These are phyloP conservation scores for Passer domesticus DNA, from an alignment of 2,113 vertebrate genomes.

Conservation along the genomic window DNA sequence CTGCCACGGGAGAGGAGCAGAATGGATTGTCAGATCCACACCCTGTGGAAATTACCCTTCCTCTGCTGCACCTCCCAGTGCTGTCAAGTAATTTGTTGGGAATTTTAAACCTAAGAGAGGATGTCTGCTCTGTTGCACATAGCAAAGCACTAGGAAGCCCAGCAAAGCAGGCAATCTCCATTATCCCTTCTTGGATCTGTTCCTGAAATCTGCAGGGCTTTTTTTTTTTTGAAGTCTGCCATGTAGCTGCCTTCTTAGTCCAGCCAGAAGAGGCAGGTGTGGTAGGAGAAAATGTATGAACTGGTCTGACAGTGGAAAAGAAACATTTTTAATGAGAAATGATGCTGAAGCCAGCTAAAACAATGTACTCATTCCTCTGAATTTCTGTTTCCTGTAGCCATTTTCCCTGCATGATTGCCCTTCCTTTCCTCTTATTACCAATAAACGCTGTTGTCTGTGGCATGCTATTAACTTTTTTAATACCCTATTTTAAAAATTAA, in stretches of 20 bases:
- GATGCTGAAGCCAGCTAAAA: neutral
- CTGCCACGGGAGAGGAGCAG: neutral
- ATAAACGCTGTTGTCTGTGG: neutral
- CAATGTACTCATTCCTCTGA: neutral
- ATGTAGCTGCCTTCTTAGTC: neutral
- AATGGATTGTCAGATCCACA: neutral
- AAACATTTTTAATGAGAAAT: neutral
- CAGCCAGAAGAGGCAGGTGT: neutral
- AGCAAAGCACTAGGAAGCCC: neutral
- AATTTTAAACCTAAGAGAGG: neutral
- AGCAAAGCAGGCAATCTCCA: neutral
- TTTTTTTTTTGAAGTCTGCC: neutral
- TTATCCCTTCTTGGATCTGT: neutral
- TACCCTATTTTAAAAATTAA: neutral
- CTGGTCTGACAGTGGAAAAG: neutral
- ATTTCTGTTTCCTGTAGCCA: neutral
- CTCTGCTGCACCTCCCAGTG: neutral
- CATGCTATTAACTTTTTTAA: neutral
- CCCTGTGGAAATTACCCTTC: neutral
- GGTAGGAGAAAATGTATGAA: neutral
- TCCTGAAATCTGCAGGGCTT: neutral
- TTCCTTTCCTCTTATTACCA: neutral
- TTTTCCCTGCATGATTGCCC: neutral
- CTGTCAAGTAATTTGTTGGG: neutral
- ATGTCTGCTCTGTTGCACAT: neutral